Conservation (phyloP, 2,113 vertebrate species). For the Gymnorhina tibicen region DNA sequence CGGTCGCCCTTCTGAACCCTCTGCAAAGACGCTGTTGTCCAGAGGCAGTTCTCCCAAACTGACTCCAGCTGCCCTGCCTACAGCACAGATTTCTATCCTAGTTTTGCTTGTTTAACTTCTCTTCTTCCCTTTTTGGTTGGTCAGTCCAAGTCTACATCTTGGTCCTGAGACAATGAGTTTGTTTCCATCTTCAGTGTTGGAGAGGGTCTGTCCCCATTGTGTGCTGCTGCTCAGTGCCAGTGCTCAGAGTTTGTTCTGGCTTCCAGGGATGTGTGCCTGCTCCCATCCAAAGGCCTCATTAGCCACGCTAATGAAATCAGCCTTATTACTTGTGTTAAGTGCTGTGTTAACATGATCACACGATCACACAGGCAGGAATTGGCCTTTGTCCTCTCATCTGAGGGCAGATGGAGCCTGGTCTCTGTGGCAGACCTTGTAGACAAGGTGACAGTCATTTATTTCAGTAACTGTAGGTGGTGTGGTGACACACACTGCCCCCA, state of each 20-base stretch:
- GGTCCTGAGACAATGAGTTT: background rate
- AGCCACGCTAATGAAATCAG: background rate
- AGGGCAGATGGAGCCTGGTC: background rate
- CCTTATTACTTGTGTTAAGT: background rate
- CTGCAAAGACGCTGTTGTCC: background rate
- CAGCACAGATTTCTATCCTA: background rate
- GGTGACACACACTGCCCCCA: accelerated
- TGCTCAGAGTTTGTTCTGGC: background rate
- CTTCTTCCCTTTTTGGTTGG: background rate
- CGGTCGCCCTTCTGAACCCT: background rate
- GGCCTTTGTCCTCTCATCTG: background rate
- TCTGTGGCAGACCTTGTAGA: background rate
- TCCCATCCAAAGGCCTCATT: background rate
- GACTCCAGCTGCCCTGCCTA: background rate
- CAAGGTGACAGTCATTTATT: background rate
- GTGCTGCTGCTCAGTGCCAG: background rate
- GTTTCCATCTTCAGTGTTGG: background rate
- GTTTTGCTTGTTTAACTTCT: background rate
- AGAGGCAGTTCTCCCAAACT: background rate
- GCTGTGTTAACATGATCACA: accelerated
- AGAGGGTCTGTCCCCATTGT: accelerated
- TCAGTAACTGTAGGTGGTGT: background rate
- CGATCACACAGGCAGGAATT: background rate
- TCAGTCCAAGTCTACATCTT: background rate
- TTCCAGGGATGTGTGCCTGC: background rate